Percentiles rank a stretch among this genome's conserved stretches.
phyloP scores from a whole-genome alignment of 2,888 invertebrate species.

The Leptinotarsa haldemani region DNA sequence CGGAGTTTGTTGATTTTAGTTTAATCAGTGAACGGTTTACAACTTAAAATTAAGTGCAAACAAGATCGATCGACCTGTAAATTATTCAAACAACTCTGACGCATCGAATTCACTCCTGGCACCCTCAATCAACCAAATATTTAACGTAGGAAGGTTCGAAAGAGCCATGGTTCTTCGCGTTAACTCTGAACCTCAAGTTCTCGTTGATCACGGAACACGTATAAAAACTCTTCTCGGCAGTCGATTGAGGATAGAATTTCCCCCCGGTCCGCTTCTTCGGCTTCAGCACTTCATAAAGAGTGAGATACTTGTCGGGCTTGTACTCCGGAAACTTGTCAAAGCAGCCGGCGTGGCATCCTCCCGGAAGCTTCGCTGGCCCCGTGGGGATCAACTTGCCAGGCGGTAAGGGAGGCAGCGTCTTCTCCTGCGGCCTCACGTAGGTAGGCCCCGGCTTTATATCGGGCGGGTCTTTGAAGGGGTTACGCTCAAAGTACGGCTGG shows the following conservation, averaged over 20 bases:
- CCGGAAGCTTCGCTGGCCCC: constrained; percentile 60
- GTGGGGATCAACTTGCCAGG: constrained; percentile 57
- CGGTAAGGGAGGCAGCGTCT: constrained; percentile 39
- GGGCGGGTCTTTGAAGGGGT: constrained; percentile 61
- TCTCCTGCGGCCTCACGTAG: constrained; percentile 54
- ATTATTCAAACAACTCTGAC: background rate
- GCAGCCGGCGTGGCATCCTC: constrained; percentile 56
- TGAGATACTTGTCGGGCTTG: constrained; percentile 49
- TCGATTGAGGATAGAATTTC: constrained; percentile 51
- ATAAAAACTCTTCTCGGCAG: constrained; percentile 50
- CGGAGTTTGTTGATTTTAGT: background rate
- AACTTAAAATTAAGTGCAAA: constrained; percentile 2
- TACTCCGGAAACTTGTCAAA: constrained; percentile 55
- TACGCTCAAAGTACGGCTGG: constrained; percentile 62
- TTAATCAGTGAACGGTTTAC: constrained; percentile 1
- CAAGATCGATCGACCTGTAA: background rate
- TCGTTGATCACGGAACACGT: constrained; percentile 52
- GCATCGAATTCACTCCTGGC: background rate
- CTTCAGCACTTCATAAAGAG: constrained; percentile 45
- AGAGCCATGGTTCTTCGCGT: constrained; percentile 46
- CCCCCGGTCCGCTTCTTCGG: constrained; percentile 41
- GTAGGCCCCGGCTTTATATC: constrained; percentile 55
- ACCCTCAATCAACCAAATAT: constrained; percentile 41
- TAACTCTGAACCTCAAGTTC: constrained; percentile 53
- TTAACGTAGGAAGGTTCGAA: constrained; percentile 53